Conservation (phyloP, 92 coral and sea anemone genomes). For the Heteractis magnifica region DNA sequence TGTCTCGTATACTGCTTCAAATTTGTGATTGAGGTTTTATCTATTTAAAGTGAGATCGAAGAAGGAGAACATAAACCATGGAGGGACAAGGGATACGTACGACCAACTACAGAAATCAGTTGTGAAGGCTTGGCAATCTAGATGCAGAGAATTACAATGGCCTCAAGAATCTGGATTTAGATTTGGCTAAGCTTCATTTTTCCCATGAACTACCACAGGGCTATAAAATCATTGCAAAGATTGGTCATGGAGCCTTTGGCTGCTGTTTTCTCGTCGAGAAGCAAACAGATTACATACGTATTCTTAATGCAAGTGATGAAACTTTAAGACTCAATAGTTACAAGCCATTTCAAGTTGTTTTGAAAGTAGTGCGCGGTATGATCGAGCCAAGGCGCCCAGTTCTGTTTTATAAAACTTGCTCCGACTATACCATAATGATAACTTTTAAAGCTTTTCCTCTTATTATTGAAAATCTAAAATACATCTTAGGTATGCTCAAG, state of each 20-base stretch:
- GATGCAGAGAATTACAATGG: conserved; percentile 26
- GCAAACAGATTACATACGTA: conserved; percentile 16
- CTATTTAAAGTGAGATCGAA: too few species aligned
- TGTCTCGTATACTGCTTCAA: too few species aligned
- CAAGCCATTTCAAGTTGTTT: too few species aligned
- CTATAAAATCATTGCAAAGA: conserved; percentile 6
- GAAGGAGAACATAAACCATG: too few species aligned
- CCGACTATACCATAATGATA: conserved; percentile 23
- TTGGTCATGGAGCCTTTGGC: conserved; percentile 47
- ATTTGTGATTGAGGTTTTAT: too few species aligned
- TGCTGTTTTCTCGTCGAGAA: conserved; percentile 37
- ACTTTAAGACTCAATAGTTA: too few species aligned
- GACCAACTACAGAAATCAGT: too few species aligned
- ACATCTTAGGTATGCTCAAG: too few species aligned
- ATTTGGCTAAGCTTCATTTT: conserved; percentile 39
- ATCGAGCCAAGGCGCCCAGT: background rate
- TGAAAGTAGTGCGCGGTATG: too few species aligned
- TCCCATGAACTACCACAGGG: conserved; percentile 26
- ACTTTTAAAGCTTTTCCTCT: conserved; percentile 13
- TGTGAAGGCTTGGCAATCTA: too few species aligned
- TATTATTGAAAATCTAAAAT: background rate
- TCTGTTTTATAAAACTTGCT: conserved; percentile 12
- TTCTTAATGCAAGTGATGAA: background rate
- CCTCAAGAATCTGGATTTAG: conserved; percentile 31
- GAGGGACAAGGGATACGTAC: too few species aligned